A percentile compares a stretch with the other conserved stretches of the same genome.
Evolutionary conservation across 2,797 vertebrate species (phyloP).

Genomic region (Anniella stebbinsi): DNA sequence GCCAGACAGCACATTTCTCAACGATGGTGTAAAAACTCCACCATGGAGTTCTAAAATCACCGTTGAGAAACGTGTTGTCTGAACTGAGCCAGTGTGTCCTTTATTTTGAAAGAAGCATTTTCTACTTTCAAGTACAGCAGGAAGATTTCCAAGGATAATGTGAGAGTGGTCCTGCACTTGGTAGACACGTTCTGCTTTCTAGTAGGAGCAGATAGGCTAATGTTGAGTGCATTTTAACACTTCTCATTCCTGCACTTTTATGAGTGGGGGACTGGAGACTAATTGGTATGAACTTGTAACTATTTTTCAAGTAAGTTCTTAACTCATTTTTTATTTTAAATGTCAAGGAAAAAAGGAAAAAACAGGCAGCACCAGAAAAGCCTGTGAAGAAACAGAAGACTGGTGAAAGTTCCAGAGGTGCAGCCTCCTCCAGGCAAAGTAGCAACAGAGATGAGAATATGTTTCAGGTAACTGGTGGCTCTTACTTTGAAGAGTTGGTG

Average conservation of each 20-base stretch:
- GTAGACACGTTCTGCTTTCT: not conserved
- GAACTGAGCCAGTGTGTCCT: too few species aligned
- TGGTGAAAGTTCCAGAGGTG: conserved; percentile 91
- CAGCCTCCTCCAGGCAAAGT: conserved; percentile 88
- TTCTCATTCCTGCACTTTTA: not conserved
- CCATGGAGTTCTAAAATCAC: too few species aligned
- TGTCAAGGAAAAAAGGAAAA: conserved; percentile 93
- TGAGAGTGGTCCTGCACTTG: not conserved
- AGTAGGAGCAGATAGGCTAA: not conserved
- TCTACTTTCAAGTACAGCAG: not conserved
- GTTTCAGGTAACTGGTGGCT: conserved; percentile 88
- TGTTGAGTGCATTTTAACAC: not conserved
- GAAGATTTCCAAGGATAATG: not conserved
- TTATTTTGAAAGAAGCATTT: not conserved
- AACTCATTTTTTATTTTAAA: conserved; percentile 10
- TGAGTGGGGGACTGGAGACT: not conserved
- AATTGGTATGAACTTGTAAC: not conserved
- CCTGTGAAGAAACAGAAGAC: conserved; percentile 92
- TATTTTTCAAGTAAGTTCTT: not conserved
- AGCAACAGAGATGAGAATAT: conserved; percentile 88
- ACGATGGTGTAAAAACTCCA: too few species aligned
- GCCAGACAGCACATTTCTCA: too few species aligned
- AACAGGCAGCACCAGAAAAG: conserved; percentile 88
- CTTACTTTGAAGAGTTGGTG: not conserved
- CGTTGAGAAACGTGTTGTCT: too few species aligned